Evolutionary conservation across 2,797 vertebrate species (phyloP).

Genomic region (Myripristis murdjan): DNA sequence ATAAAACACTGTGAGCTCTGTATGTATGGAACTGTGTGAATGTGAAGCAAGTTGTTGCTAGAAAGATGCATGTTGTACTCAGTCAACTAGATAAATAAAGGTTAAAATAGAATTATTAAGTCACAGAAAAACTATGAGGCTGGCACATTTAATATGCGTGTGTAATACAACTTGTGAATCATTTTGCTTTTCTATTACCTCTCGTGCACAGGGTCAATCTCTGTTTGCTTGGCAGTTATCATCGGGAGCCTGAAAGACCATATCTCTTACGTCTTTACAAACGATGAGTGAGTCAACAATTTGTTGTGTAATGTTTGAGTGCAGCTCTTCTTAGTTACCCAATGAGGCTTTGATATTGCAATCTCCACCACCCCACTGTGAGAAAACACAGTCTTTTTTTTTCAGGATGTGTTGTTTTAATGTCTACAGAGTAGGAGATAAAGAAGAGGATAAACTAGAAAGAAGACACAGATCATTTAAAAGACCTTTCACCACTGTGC

Average conservation of each 20-base stretch:
- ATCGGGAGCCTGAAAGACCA: conserved; percentile 78
- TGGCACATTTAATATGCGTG: not conserved
- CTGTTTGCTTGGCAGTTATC: conserved; percentile 73
- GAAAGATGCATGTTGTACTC: too few relatives aligned
- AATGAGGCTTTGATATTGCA: too few relatives aligned
- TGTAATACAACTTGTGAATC: not conserved
- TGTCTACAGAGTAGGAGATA: not conserved
- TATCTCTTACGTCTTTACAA: conserved; percentile 89
- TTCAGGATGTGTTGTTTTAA: not conserved
- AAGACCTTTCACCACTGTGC: conserved; percentile 31
- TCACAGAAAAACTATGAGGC: not conserved
- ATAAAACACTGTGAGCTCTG: too few relatives aligned
- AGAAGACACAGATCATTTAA: too few relatives aligned
- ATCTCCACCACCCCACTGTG: too few relatives aligned
- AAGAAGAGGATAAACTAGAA: too few relatives aligned
- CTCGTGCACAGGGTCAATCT: conserved; percentile 68
- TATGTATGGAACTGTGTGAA: too few relatives aligned
- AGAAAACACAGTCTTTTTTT: too few relatives aligned
- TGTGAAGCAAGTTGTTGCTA: too few relatives aligned
- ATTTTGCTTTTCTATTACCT: not conserved
- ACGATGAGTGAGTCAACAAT: conserved; percentile 87
- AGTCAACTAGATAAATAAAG: too few relatives aligned
- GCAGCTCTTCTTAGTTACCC: not conserved
- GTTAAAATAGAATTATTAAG: too few relatives aligned
- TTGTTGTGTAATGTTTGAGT: not conserved